Percentiles rank a stretch among this genome's conserved stretches.
phyloP scores from a whole-genome alignment of 2,888 invertebrate genomes.

The Drosophila prolongata region DNA sequence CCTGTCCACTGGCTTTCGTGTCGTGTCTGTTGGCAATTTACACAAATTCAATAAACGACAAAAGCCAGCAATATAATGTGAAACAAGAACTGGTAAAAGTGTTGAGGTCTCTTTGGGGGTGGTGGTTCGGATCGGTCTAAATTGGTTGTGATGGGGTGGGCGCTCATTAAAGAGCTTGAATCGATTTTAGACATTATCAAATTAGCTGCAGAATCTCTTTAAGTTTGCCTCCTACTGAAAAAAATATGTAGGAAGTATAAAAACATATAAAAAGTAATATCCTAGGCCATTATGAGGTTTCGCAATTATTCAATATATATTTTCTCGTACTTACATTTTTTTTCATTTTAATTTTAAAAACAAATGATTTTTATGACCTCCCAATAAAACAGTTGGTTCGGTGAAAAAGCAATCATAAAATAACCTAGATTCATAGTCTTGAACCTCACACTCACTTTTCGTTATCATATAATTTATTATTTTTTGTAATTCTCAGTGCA shows the following conservation, averaged over 20 bases:
- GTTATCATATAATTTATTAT: not conserved
- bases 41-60: slow-evolving; percentile 68
- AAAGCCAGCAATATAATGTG: slow-evolving; percentile 25
- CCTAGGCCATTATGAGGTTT: too few species aligned
- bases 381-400: too few species aligned
- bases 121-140: slow-evolving; percentile 7
- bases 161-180: slow-evolving; percentile 37
- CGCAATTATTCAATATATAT: too few species aligned
- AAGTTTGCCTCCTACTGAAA: not conserved
- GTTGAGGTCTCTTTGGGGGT: slow-evolving; percentile 11
- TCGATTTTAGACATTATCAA: slow-evolving; percentile 46
- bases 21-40: slow-evolving; percentile 71
- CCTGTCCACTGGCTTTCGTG: slow-evolving; percentile 35
- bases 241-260: not conserved
- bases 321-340: too few species aligned
- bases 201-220: slow-evolving; percentile 24
- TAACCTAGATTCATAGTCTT: too few species aligned
- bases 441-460: not conserved
- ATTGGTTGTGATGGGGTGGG: not conserved
- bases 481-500: not conserved
- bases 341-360: too few species aligned
- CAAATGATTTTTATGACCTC: too few species aligned
- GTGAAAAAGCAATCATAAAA: too few species aligned
- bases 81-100: slow-evolving; percentile 36
- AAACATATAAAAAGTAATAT: too few species aligned